phyloP scores from a whole-genome alignment of 2,797 vertebrate species.

The Macroramphosus scolopax region DNA sequence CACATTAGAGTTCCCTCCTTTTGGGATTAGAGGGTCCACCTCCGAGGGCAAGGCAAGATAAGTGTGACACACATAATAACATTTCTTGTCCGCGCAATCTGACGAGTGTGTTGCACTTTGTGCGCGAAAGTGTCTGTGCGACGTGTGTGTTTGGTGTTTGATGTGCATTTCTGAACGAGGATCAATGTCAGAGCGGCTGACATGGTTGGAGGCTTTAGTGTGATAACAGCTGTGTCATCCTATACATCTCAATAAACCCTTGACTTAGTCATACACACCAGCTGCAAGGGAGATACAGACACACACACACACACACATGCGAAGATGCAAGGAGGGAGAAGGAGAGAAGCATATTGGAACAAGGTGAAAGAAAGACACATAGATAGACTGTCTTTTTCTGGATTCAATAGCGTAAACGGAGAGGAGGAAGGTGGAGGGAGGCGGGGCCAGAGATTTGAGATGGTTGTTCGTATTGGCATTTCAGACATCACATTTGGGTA shows the following conservation, averaged over 20 bases:
- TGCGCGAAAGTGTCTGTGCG: conserved; percentile 1
- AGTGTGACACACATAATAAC: not conserved
- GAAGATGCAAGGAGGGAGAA: too few species aligned
- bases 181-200: conserved; percentile 39
- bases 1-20: conserved; percentile 26
- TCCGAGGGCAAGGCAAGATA: conserved; percentile 22
- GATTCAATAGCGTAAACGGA: conserved; percentile 24
- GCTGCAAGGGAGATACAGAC: conserved; percentile 12
- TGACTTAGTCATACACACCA: conserved; percentile 17
- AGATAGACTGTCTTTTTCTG: conserved; percentile 35
- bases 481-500: conserved; percentile 9
- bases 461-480: conserved; percentile 12
- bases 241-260: conserved; percentile 53
- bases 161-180: conserved; percentile 24
- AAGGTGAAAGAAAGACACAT: conserved; percentile 19
- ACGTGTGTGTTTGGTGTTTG: conserved; percentile 13
- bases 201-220: conserved; percentile 39
- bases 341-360: conserved; percentile 10
- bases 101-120: not conserved
- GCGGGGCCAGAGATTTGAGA: conserved; percentile 6
- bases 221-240: conserved; percentile 50
- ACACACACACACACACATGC: conserved; percentile 11
- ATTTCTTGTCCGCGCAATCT: not conserved
- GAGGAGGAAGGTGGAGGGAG: not conserved
- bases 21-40: conserved; percentile 36